Percentiles rank a stretch among this genome's conserved stretches.
These are phyloP conservation scores for Drosophila asahinai DNA, from an alignment of 1,140 invertebrate genomes.

Conservation along the genomic window DNA sequence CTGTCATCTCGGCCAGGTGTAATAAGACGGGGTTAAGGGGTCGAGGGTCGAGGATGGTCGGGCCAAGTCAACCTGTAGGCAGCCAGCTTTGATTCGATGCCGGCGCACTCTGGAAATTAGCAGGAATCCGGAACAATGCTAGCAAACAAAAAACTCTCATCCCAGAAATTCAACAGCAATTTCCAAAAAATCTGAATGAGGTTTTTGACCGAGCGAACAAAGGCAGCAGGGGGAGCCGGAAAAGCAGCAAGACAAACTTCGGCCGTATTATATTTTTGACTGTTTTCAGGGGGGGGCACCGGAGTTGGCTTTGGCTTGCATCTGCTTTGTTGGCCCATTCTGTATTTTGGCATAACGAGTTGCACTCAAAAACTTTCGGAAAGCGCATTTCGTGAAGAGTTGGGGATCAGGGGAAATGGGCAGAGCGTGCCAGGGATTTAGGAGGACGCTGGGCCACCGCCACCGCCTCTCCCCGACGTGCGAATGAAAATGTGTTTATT, in stretches of 20 bases:
- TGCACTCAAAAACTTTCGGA: constrained; percentile 69
- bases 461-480: constrained; percentile 13
- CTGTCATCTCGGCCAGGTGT: constrained; percentile 18
- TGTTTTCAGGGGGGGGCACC: constrained; percentile 3
- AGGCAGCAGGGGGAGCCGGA: constrained; percentile 28
- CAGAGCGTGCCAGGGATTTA: constrained; percentile 26
- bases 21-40: constrained; percentile 16
- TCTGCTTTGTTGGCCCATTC: constrained; percentile 44
- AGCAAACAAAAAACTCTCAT: constrained; percentile 25
- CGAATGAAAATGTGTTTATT: constrained; percentile 68
- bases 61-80: constrained; percentile 56
- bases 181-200: constrained; percentile 48
- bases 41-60: constrained; percentile 14
- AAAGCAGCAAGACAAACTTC: constrained; percentile 59
- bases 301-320: constrained; percentile 39
- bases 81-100: constrained; percentile 46
- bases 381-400: constrained; percentile 44
- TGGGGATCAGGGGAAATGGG: constrained; percentile 1
- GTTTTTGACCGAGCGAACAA: constrained; percentile 39
- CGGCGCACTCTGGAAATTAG: constrained; percentile 65
- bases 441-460: constrained; percentile 1
- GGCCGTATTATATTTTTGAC: constrained; percentile 44
- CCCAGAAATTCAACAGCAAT: constrained; percentile 32
- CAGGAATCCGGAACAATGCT: constrained; percentile 44
- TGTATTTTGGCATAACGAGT: constrained; percentile 70